Evolutionary conservation across 2,113 vertebrate species (phyloP).

Genomic region (Scortum barcoo): DNA sequence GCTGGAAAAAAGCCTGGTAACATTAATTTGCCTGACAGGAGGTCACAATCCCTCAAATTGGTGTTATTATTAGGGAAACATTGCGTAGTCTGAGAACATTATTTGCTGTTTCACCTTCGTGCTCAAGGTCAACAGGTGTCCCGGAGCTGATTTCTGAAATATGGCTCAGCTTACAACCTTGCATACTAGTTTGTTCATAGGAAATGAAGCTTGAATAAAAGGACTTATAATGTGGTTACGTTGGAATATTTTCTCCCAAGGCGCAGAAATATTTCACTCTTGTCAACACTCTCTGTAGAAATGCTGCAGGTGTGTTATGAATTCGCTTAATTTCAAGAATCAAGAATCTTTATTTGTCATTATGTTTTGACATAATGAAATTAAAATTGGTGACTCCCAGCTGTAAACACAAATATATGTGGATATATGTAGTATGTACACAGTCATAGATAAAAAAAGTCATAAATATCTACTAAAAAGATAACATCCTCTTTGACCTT

Average conservation of each 20-base stretch:
- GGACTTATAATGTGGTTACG: neutral
- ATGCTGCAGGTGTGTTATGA: neutral
- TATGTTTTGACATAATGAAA: no score
- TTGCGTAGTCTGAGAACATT: neutral
- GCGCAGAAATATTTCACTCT: neutral
- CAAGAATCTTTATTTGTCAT: no score
- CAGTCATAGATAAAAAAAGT: no score
- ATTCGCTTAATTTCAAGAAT: no score
- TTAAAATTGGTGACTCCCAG: no score
- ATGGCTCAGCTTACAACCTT: conserved; percentile 11
- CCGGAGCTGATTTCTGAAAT: neutral
- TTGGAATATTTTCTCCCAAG: neutral
- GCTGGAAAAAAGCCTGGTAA: no score
- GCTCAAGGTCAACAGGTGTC: conserved; percentile 29
- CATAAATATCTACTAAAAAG: no score
- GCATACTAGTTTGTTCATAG: neutral
- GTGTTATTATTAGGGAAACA: neutral
- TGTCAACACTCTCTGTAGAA: neutral
- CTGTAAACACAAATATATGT: no score
- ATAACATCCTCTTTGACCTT: neutral
- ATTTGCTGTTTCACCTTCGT: neutral
- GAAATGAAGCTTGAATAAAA: neutral
- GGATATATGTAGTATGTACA: no score
- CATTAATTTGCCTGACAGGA: conserved; percentile 2
- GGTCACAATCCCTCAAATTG: conserved; percentile 1